phyloP scores from a whole-genome alignment of 2,797 vertebrate species.

The Pachyuromys duprasi region DNA sequence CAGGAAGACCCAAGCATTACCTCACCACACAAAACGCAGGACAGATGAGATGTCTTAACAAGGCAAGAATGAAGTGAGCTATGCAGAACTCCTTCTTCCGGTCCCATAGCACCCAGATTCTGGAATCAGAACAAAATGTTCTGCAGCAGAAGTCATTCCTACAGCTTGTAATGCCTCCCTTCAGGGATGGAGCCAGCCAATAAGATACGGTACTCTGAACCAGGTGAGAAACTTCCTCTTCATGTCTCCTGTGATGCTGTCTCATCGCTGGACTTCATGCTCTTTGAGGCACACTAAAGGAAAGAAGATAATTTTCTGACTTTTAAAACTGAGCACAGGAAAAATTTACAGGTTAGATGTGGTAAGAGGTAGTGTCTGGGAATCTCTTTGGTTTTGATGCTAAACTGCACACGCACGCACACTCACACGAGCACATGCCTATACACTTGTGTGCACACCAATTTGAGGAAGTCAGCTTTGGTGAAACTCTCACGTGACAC shows the following conservation, averaged over 20 bases:
- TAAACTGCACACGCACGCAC: background rate
- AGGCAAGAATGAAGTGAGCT: conserved; percentile 33
- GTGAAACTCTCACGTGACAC: conserved; percentile 54
- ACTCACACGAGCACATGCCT: background rate
- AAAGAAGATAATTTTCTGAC: conserved; percentile 61
- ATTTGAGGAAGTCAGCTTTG: conserved; percentile 61
- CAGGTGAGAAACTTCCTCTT: background rate
- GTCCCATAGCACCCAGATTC: background rate
- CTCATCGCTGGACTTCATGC: background rate
- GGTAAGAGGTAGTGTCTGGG: conserved; percentile 55
- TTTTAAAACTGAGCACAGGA: conserved; percentile 59
- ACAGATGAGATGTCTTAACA: conserved; percentile 58
- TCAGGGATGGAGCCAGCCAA: background rate
- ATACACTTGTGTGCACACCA: background rate
- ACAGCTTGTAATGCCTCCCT: background rate
- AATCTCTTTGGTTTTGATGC: conserved; percentile 71
- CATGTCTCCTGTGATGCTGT: background rate
- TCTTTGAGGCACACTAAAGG: conserved; percentile 9
- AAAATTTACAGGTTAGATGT: conserved; percentile 76
- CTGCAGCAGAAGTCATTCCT: background rate
- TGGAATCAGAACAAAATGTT: conserved; percentile 53
- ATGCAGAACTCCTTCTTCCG: conserved; percentile 35
- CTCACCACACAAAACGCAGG: background rate
- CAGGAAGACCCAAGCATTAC: conserved; percentile 17
- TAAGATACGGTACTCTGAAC: background rate